Conservation (phyloP, 2,113 vertebrate genomes). For the Plectropomus leopardus region DNA sequence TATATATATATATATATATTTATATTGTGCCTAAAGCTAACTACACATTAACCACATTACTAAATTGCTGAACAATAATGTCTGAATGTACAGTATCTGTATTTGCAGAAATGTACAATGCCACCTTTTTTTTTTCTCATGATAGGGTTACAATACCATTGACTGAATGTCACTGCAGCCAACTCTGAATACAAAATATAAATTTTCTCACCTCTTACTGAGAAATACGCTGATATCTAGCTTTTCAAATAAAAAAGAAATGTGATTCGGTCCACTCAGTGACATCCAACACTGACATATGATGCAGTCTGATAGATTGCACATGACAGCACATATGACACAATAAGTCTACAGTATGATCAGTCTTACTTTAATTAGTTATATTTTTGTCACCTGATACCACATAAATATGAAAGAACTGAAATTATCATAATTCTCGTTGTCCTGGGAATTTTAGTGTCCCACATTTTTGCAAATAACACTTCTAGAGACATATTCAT, state of each 20-base stretch:
- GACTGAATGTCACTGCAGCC: too few relatives aligned
- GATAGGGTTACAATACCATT: too few relatives aligned
- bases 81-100: too few relatives aligned
- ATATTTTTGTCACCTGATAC: background rate
- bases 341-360: background rate
- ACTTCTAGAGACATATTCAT: background rate
- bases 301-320: background rate
- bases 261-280: background rate
- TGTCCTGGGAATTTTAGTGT: background rate
- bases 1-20: too few relatives aligned
- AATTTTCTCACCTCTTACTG: too few relatives aligned
- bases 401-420: background rate
- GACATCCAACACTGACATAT: too few relatives aligned
- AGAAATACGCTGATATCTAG: background rate
- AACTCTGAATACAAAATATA: too few relatives aligned
- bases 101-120: too few relatives aligned
- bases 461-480: background rate
- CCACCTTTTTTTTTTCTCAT: too few relatives aligned
- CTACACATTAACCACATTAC: too few relatives aligned
- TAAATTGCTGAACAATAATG: too few relatives aligned
- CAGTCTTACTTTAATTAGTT: background rate
- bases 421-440: background rate
- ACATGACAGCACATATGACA: background rate
- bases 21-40: too few relatives aligned
- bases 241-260: background rate